Base-by-base conservation (phyloP, 2,113 vertebrate species). In the Misgurnus anguillicaudatus region DNA sequence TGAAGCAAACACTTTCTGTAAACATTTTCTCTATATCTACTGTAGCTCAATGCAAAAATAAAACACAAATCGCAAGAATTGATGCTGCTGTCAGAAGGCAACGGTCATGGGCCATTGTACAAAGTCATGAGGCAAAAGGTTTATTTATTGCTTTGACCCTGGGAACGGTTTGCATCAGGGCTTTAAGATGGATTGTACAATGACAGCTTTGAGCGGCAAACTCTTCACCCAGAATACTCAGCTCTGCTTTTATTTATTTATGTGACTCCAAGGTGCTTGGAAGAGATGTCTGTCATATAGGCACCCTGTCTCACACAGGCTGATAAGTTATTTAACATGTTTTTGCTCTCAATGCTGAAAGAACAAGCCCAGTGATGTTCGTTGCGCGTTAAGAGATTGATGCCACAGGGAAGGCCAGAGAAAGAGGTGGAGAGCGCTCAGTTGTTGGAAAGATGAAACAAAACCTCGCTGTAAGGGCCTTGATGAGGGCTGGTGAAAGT, bases 281-380 rank as follows among this genome's bases (percentile, higher is more conserved):
- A 17, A 72, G 13, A 14, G 38, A 72, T 21, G 53, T 58, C 38
- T 42, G 53, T 72, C 70, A 72, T 58, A 72, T 58, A 72, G 53
- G 38, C 58, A 17, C 53, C 36, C 53, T 21, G 53, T 55, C 39
- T 72, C 70, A 16, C 53, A 41, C 7, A 0, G 38, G 53, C 16
- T 72, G 70, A 72, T 72, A 58, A 72, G 38, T 72, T 72, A 72
- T 72, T 72, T 72, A 72, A 42, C 53, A 42, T 58, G 53, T 72
- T 72, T 72, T 17, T 58, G 70, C 51, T 14, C 31, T 55, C 6
- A 58, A 72, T 41, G 9, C 38, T 58, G 4, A 17, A 72, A 58
- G 51, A 72, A 42, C 53, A 58, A 42, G 38, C 10, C 1, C 53
- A 57, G 31, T n/a, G 17, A 17, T 19, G 51, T 72, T 72, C 53